Evolutionary conservation across 1,140 invertebrate species (phyloP), one percentile per base, ranked within the genome.

Genomic region (Ceratosolen solmsi): DNA sequence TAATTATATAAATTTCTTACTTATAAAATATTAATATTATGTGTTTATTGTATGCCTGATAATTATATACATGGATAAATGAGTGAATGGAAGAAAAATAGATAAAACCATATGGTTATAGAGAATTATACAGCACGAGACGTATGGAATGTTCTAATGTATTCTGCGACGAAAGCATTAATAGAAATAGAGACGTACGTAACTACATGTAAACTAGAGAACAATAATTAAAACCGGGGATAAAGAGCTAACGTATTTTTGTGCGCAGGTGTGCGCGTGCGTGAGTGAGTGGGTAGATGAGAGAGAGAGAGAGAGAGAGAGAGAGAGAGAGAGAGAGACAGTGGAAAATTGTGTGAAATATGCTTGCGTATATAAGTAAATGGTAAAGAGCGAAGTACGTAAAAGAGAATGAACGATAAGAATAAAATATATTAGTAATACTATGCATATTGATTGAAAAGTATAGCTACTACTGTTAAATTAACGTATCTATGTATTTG

Each of bases 371-470:
- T 38, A 17, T 41, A 54, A 25, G 33, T 41, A 2, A 25, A 27
- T 25, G 36, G 4, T 4, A 41, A 1, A 41, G n/a, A 60, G n/a
- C 5, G 22, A 46, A 41, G 56, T 30, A 51, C n/a, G 20, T 51
- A 54, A 71, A 58, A 54, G 63, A 71, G 65, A 79, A 71, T 56
- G 30, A 79, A 65, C 41, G 54, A 80, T 73, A 80, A 80, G 72
- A 68, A 72, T 79, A 72, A 79, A 72, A 79, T 71, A 79, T 79
- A 58, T 71, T n/a, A 25, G 13, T 71, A 46, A 41, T 71, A 65
- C 41, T 41, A 65, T 65, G 49, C 41, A 77, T 77, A 77, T 65
- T 77, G 75, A 33, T 54, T 33, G 75, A 70, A 79, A 33, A 65
- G 8, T 78, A 36, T 7, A 56, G 51, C 30, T 27, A 49, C 72